A percentile compares a stretch with the other conserved stretches of the same genome.
Evolutionary conservation across 2,797 vertebrate genomes (phyloP).

Genomic region (Cyprinodon diabolis): DNA sequence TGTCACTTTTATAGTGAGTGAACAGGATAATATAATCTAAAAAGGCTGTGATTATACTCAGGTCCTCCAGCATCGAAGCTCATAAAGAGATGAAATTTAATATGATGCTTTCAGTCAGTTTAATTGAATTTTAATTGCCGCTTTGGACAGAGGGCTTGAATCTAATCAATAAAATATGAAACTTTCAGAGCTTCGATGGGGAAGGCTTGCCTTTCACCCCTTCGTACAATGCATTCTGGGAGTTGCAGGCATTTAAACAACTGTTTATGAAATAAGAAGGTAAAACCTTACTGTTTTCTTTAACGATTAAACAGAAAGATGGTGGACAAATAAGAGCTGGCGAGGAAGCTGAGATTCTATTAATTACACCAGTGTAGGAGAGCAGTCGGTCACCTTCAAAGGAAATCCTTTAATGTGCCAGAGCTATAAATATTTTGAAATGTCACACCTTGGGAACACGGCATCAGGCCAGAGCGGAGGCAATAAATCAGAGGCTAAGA

Average conservation of each 20-base stretch:
- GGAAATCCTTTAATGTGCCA: constrained; percentile 97
- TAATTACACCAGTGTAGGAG: constrained; percentile 92
- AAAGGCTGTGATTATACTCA: constrained; percentile 98
- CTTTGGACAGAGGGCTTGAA: constrained; percentile 99
- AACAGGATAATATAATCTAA: constrained; percentile 99
- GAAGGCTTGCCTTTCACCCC: constrained; percentile 79
- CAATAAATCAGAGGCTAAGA: constrained; percentile 91
- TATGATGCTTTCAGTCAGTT: constrained; percentile 99
- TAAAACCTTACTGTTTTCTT: constrained; percentile 80
- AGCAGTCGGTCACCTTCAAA: constrained; percentile 98
- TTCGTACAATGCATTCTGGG: constrained; percentile 69
- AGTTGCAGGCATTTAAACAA: constrained; percentile 69
- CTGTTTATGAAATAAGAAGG: constrained; percentile 84
- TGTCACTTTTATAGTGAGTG: constrained; percentile 99
- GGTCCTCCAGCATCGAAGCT: constrained; percentile 99
- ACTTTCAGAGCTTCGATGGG: constrained; percentile 91
- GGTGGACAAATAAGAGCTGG: constrained; percentile 88
- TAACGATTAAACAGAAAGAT: constrained; percentile 79
- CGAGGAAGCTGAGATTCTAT: constrained; percentile 88
- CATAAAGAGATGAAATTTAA: constrained; percentile 99
- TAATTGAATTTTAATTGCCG: constrained; percentile 99
- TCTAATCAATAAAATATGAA: constrained; percentile 99
- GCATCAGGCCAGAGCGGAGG: constrained; percentile 89
- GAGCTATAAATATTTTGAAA: constrained; percentile 99
- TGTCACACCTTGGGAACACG: constrained; percentile 98